These are phyloP conservation scores for Thamnophis elegans DNA, from an alignment of 2,797 vertebrate genomes.

Conservation along the genomic window DNA sequence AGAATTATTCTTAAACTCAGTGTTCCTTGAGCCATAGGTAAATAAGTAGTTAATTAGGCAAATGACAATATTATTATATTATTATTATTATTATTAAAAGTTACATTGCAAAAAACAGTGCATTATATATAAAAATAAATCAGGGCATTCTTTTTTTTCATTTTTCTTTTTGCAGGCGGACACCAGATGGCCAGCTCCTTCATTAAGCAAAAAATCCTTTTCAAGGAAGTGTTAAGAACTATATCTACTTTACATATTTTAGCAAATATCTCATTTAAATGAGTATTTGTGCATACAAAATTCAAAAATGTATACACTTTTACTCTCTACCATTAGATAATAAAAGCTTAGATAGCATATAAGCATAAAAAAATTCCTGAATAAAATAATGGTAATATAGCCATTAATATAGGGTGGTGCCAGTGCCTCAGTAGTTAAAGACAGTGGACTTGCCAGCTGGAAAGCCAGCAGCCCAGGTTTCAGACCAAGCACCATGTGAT, in stretches of 20 bases:
- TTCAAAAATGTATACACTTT: not conserved
- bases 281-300: not conserved
- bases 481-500: not conserved
- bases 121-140: not conserved
- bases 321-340: not conserved
- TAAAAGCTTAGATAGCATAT: not conserved
- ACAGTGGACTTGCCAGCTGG: not conserved
- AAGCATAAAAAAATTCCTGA: not conserved
- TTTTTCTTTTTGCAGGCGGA: constrained; percentile 17
- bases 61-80: too few relatives aligned
- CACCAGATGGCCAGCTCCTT: constrained; percentile 16
- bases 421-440: not conserved
- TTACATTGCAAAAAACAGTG: not conserved
- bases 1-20: not conserved
- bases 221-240: not conserved
- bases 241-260: not conserved
- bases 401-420: not conserved
- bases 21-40: constrained; percentile 14
- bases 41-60: not conserved
- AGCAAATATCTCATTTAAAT: not conserved
- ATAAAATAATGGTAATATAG: not conserved
- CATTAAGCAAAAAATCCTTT: constrained; percentile 31
- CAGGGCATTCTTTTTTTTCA: not conserved
- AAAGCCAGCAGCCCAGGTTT: not conserved
- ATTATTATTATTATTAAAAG: not conserved